phyloP scores from a whole-genome alignment of 2,888 invertebrate genomes.

The Ligdia adustata region DNA sequence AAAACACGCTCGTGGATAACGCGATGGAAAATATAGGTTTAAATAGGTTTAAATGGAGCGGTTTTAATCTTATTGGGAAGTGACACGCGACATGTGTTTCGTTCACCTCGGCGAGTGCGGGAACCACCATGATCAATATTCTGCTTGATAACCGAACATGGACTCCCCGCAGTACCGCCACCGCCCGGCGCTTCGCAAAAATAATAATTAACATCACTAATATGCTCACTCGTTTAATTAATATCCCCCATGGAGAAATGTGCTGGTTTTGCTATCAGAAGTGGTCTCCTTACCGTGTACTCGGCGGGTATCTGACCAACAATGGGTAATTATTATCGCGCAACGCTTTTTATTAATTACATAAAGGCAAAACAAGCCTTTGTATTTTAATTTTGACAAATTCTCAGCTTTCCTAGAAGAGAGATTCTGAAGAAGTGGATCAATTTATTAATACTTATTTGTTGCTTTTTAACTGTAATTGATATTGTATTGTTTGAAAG shows the following conservation, averaged over 20 bases:
- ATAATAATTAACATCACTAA: constrained; percentile 17
- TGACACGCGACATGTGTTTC: constrained; percentile 10
- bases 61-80: constrained; percentile 20
- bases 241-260: constrained; percentile 31
- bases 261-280: constrained; percentile 16
- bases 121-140: constrained; percentile 12
- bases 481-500: too few species aligned
- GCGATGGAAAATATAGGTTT: constrained; percentile 13
- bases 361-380: constrained; percentile 59
- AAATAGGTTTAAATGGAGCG: constrained; percentile 7
- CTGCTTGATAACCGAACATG: constrained; percentile 7
- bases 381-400: constrained; percentile 78
- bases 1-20: constrained; percentile 11
- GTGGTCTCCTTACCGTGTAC: constrained; percentile 19
- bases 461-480: too few species aligned
- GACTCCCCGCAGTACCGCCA: neutral
- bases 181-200: constrained; percentile 18
- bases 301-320: constrained; percentile 42
- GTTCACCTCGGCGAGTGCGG: constrained; percentile 2
- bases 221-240: constrained; percentile 35
- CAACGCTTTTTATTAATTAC: constrained; percentile 74
- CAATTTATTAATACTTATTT: constrained; percentile 30
- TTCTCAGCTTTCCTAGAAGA: constrained; percentile 67
- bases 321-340: constrained; percentile 72
- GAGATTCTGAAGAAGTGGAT: constrained; percentile 34